Conservation (phyloP, 1,140 invertebrate species). For the Hesperophylax magnus region DNA sequence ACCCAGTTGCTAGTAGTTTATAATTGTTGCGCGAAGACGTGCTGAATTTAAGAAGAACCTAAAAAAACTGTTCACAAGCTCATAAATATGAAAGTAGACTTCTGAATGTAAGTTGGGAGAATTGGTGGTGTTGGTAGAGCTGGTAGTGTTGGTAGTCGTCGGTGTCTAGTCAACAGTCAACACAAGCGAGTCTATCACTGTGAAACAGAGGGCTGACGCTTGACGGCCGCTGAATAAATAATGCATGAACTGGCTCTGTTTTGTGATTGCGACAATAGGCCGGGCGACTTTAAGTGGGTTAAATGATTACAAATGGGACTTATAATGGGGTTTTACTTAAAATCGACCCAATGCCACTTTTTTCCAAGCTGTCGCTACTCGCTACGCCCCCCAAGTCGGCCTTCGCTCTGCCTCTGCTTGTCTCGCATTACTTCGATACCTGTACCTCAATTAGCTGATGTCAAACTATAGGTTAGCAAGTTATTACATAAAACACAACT, state of each 20-base stretch:
- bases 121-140: not conserved
- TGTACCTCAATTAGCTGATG: too few relatives aligned
- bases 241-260: not conserved
- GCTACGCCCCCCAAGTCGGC: too few relatives aligned
- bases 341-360: not conserved
- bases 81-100: conserved; percentile 4
- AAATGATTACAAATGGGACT: not conserved
- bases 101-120: not conserved
- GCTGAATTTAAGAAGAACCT: too few relatives aligned
- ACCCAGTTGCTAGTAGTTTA: too few relatives aligned
- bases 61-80: not conserved
- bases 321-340: not conserved
- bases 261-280: conserved; percentile 8
- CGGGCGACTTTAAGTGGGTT: not conserved
- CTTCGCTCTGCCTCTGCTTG: too few relatives aligned
- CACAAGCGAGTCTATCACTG: too few relatives aligned
- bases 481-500: too few relatives aligned
- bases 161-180: too few relatives aligned
- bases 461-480: too few relatives aligned
- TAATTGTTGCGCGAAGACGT: too few relatives aligned
- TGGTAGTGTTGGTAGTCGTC: too few relatives aligned
- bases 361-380: not conserved
- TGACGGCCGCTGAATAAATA: conserved; percentile 4
- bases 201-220: not conserved
- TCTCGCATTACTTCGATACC: too few relatives aligned